Percentiles rank a stretch among this genome's conserved stretches.
These are phyloP conservation scores for Drosophila subsilvestris DNA, from an alignment of 2,888 invertebrate species.

Conservation along the genomic window DNA sequence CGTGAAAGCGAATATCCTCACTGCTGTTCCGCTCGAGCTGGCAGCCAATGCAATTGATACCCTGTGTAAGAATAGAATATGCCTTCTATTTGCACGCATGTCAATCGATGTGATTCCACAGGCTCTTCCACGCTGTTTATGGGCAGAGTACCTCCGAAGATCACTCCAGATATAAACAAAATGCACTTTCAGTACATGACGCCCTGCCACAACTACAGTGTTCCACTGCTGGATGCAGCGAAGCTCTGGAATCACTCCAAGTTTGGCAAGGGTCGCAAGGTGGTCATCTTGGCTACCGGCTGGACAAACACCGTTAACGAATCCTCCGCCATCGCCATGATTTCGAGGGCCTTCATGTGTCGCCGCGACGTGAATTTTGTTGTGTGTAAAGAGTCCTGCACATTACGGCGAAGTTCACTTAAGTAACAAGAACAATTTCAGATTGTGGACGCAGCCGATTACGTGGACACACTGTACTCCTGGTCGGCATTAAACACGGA, in stretches of 20 bases:
- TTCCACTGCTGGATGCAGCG: conserved; percentile 73
- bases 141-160: conserved; percentile 59
- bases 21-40: conserved; percentile 73
- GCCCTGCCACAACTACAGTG: conserved; percentile 72
- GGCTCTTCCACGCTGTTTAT: conserved; percentile 74
- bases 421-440: conserved; percentile 27
- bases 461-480: conserved; percentile 81
- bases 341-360: conserved; percentile 79
- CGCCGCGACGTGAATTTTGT: conserved; percentile 82
- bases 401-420: neutral
- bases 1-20: conserved; percentile 71
- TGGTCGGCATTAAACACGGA: conserved; percentile 83
- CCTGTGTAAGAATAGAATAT: conserved; percentile 62
- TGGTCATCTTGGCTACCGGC: conserved; percentile 81
- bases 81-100: neutral
- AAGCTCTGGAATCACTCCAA: conserved; percentile 74
- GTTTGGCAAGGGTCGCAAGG: conserved; percentile 73
- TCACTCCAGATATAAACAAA: conserved; percentile 76
- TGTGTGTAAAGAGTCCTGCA: conserved; percentile 49
- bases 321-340: conserved; percentile 62
- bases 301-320: conserved; percentile 81
- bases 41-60: conserved; percentile 68
- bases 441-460: conserved; percentile 79
- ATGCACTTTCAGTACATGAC: conserved; percentile 81
- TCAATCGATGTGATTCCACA: conserved; percentile 24